These are phyloP conservation scores for Saccopteryx bilineata DNA, from an alignment of 2,113 vertebrate genomes.

Conservation along the genomic window DNA sequence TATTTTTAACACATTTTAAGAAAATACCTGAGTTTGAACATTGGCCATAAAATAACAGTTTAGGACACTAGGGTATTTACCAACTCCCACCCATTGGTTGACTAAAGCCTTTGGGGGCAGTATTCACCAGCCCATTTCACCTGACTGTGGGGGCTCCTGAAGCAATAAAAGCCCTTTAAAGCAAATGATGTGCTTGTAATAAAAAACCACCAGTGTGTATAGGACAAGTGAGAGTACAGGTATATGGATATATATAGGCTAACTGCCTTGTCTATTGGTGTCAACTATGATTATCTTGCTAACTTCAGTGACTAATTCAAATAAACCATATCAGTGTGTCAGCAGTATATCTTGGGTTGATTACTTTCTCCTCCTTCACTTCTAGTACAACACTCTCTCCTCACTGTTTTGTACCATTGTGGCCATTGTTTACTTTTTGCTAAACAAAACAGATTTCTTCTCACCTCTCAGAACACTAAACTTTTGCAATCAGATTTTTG, in stretches of 20 bases:
- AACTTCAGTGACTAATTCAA: neutral
- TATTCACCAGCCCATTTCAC: neutral
- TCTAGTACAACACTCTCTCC: neutral
- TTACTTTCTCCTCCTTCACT: neutral
- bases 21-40: neutral
- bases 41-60: neutral
- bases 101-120: neutral
- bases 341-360: neutral
- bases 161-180: neutral
- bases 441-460: neutral
- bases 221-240: neutral
- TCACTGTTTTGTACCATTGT: neutral
- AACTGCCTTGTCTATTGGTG: neutral
- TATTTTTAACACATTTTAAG: neutral
- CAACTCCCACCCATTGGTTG: neutral
- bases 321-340: neutral
- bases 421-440: neutral
- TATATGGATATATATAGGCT: neutral
- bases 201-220: neutral
- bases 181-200: neutral
- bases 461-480: neutral
- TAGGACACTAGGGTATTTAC: neutral
- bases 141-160: neutral
- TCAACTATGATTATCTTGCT: neutral
- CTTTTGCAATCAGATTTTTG: neutral